Evolutionary conservation across 2,888 invertebrate genomes (phyloP).

Genomic region (Sarcophaga carnaria): DNA sequence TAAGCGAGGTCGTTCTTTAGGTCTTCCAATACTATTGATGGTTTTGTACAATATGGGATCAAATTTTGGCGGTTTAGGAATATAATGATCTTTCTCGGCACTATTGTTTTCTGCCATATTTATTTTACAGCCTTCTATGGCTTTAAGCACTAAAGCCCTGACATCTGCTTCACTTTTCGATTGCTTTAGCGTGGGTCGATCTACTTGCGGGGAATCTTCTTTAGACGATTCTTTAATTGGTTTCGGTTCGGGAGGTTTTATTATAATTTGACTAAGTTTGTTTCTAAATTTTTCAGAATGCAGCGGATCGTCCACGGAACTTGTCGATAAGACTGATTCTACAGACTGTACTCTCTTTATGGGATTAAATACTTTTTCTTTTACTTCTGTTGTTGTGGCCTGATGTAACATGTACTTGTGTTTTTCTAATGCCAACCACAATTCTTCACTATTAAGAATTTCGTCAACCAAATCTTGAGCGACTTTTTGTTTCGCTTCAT

Average conservation of each 20-base stretch:
- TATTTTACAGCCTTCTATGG: conserved; percentile 70
- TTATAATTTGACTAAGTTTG: conserved; percentile 75
- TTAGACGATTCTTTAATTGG: background rate
- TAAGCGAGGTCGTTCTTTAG: conserved; percentile 75
- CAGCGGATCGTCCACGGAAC: conserved; percentile 73
- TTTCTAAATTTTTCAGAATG: conserved; percentile 77
- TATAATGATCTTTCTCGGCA: conserved; percentile 43
- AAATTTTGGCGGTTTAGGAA: conserved; percentile 80
- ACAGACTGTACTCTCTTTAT: conserved; percentile 51
- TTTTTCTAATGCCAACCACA: conserved; percentile 72
- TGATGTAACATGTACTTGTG: conserved; percentile 22
- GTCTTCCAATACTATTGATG: conserved; percentile 75
- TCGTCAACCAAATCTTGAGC: conserved; percentile 74
- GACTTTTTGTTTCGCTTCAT: conserved; percentile 70
- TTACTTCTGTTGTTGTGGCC: background rate
- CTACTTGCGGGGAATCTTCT: background rate
- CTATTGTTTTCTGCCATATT: conserved; percentile 7
- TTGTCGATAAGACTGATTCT: conserved; percentile 62
- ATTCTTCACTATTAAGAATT: conserved; percentile 73
- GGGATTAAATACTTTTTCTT: conserved; percentile 20
- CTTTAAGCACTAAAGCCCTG: conserved; percentile 72
- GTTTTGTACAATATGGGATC: conserved; percentile 79
- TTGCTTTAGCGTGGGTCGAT: conserved; percentile 72
- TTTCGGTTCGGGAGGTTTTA: conserved; percentile 68
- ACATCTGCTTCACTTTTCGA: conserved; percentile 79